Evolutionary conservation across 2,888 invertebrate species (phyloP).

Genomic region (Empis stercorea): DNA sequence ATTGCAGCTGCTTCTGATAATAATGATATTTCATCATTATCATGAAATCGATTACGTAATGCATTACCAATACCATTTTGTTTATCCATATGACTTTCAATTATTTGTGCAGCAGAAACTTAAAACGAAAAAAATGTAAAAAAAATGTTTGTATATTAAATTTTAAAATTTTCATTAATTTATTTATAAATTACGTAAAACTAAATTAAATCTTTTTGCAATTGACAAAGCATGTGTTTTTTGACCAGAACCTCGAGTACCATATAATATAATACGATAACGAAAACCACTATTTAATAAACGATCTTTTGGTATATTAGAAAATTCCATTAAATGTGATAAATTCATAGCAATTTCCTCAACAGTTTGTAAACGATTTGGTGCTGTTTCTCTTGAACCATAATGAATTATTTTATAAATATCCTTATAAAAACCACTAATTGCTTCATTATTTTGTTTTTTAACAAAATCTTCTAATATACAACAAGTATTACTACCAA

Average conservation of each 20-base stretch:
- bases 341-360: slow-evolving; percentile 5
- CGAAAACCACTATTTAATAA: slow-evolving; percentile 13
- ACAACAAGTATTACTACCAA: too few species aligned
- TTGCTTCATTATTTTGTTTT: slow-evolving; percentile 4
- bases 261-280: slow-evolving; percentile 42
- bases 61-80: slow-evolving; percentile 12
- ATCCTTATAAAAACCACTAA: slow-evolving; percentile 7
- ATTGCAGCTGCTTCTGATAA: slow-evolving; percentile 23
- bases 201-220: slow-evolving; percentile 33
- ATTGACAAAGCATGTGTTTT: slow-evolving; percentile 41
- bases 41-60: slow-evolving; percentile 19
- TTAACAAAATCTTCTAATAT: too few species aligned
- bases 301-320: neutral
- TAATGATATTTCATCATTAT: slow-evolving; percentile 17
- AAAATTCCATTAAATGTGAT: slow-evolving; percentile 9
- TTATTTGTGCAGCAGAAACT: neutral
- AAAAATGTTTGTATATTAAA: neutral
- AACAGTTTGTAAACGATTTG: neutral
- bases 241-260: slow-evolving; percentile 43
- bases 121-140: neutral
- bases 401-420: slow-evolving; percentile 2
- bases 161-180: too few species aligned
- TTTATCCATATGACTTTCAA: neutral
- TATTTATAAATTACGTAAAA: too few species aligned
- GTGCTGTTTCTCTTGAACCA: neutral